These are phyloP conservation scores for Gila robusta DNA, from an alignment of 2,797 vertebrate species.

Conservation along the genomic window DNA sequence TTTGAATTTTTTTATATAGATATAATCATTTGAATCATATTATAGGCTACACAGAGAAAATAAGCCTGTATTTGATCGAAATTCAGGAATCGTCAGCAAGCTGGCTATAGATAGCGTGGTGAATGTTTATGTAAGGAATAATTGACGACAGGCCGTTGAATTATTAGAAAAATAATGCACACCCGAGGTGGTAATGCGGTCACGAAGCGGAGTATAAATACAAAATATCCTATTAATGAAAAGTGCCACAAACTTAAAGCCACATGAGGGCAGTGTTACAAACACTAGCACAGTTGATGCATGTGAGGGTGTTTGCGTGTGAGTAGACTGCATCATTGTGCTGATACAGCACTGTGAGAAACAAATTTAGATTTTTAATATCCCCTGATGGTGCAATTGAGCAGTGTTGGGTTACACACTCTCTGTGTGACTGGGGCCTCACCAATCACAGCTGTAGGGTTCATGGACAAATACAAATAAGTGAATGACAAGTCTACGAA, in stretches of 20 bases:
- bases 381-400: constrained; percentile 72
- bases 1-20: too few species aligned
- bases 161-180: too few species aligned
- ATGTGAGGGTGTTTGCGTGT: constrained; percentile 7
- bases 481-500: constrained; percentile 59
- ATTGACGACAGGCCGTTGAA: too few species aligned
- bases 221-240: not conserved
- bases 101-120: too few species aligned
- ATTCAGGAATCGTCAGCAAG: too few species aligned
- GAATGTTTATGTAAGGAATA: too few species aligned
- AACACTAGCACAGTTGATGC: not conserved
- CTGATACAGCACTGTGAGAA: constrained; percentile 72
- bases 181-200: too few species aligned
- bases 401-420: constrained; percentile 74
- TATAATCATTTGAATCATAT: too few species aligned
- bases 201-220: too few species aligned
- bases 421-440: constrained; percentile 72
- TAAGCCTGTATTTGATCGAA: too few species aligned
- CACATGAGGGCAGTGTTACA: constrained; percentile 78
- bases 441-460: constrained; percentile 73
- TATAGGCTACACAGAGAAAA: too few species aligned
- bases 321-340: constrained; percentile 51
- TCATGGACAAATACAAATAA: constrained; percentile 71
- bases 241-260: constrained; percentile 42
- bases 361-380: constrained; percentile 78